Base-by-base conservation (phyloP, 2,888 invertebrate genomes). In the Nomada flava region DNA sequence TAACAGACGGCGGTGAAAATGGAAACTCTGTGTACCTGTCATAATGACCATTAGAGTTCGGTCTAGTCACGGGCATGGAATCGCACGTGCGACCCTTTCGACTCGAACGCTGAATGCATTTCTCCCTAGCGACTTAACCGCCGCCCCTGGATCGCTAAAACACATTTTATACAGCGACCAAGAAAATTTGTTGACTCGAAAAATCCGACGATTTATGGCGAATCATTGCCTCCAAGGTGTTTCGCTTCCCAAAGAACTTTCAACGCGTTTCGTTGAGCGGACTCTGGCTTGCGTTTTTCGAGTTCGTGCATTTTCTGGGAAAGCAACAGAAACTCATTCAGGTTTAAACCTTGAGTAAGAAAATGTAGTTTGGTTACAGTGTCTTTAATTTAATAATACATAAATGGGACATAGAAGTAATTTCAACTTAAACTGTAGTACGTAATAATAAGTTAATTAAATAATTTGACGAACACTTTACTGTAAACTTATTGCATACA, bases 1-100 rank as follows among this genome's bases (percentile, higher is more conserved):
- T 85, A 86, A 84, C 87, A 71, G 90, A 87, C 87, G 88, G 85
- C 83, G 83, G 78, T 82, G 92, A 90, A 92, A 93, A 93, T 93
- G 93, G 93, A 93, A 92, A 92, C 92, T 91, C 90, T 90, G 89
- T 93, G 93, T 93, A 91, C 86, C 91, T 92, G 91, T 92, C 91
- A 90, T 90, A 91, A 90, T 86, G 88, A 88, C 90, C 90, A 90
- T 91, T 90, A 89, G 86, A 90, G 89, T 80, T 71, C 65, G 83
- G 70, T 68, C 63, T 57, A 63, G 76, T 23, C 82, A 68, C 74
- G 70, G 62, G 55, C 57, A 53, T n/a, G 67, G 42, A 76, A 42
- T 47, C 74, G 65, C 67, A 67, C 81, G 72, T 64, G 53, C 83
- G 70, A 79, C 75, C 86, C 86, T 85, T 69, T 72, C 72, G 68